Percentiles rank a stretch among this genome's conserved stretches.
These are phyloP conservation scores for Nowickia ferox DNA, from an alignment of 2,888 invertebrate genomes.

Conservation along the genomic window DNA sequence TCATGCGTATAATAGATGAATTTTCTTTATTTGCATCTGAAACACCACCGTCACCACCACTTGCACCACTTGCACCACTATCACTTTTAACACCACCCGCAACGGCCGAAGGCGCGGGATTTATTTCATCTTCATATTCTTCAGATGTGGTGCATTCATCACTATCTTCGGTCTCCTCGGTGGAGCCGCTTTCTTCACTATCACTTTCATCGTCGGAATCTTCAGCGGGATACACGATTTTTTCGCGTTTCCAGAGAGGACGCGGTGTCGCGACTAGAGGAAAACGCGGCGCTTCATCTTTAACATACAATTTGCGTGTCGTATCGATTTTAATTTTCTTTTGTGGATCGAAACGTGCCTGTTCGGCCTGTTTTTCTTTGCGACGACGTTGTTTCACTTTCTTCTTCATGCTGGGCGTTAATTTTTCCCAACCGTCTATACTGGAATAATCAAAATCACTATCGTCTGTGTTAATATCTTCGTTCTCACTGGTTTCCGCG, in stretches of 20 bases:
- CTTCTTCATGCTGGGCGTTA: constrained; percentile 82
- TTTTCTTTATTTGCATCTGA: constrained; percentile 74
- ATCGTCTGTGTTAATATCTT: constrained; percentile 75
- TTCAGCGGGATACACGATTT: constrained; percentile 83
- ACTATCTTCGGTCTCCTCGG: constrained; percentile 79
- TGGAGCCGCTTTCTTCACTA: constrained; percentile 79
- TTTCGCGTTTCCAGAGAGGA: constrained; percentile 85
- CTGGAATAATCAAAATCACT: constrained; percentile 81
- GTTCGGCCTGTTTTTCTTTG: constrained; percentile 80
- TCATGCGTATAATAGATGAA: constrained; percentile 84
- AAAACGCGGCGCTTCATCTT: constrained; percentile 85
- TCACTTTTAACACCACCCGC: constrained; percentile 43
- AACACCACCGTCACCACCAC: constrained; percentile 53
- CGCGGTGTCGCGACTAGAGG: constrained; percentile 86
- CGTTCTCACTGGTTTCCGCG: constrained; percentile 78
- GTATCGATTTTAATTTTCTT: constrained; percentile 83
- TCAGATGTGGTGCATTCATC: constrained; percentile 80
- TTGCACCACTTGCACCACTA: constrained; percentile 39
- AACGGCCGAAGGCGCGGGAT: constrained; percentile 55
- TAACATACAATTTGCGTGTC: constrained; percentile 83
- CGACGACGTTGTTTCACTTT: constrained; percentile 80
- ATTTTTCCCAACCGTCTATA: constrained; percentile 79
- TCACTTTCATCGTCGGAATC: constrained; percentile 82
- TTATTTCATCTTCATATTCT: constrained; percentile 78
- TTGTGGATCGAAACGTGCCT: constrained; percentile 82